Base-by-base conservation (phyloP, 2,888 invertebrate species). In the Herminia tarsipennalis region DNA sequence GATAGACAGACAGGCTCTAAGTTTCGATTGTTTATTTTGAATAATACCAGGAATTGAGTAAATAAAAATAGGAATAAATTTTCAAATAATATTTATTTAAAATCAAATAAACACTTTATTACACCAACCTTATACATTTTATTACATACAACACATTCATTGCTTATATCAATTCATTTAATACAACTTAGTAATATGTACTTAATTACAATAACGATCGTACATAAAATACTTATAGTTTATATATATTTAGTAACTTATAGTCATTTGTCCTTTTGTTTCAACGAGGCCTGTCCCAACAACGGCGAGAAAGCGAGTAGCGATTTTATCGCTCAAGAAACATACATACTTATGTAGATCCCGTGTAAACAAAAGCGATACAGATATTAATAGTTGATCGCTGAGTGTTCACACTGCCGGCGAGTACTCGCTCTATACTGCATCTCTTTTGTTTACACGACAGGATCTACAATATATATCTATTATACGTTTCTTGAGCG, bases 31-130 rank as follows among this genome's bases (percentile, higher is more conserved):
- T n/a, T n/a, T n/a, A n/a, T n/a, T n/a, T n/a, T n/a, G n/a, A n/a
- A n/a, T 2, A 5, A 24, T 24, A 24, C 10, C 1, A 24, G 12
- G 6, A 3, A 27, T 12, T 2, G n/a, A 24, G 5, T 22, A 34
- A 9, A 13, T 20, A 39, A 27, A 33, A 41, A 25, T 3, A 8
- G 3, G 1, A 10, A 34, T 71, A 64, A 76, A 57, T 66, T 50
- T 63, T 60, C 35, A 63, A 81, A 80, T 76, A 81, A 80, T 83
- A 81, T 88, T 88, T 88, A 86, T 84, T 86, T 77, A 75, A 84
- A 86, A 78, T 75, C 66, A 88, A 88, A 83, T 68, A 80, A 86
- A 88, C 84, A 86, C 76, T 84, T 85, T 77, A 81, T 73, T 83
- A 89, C 88, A 88, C 75, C 80, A 66, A 88, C 73, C 76, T 79